Evolutionary conservation across 2,888 invertebrate genomes (phyloP).

Genomic region (Tetranychus truncatus): DNA sequence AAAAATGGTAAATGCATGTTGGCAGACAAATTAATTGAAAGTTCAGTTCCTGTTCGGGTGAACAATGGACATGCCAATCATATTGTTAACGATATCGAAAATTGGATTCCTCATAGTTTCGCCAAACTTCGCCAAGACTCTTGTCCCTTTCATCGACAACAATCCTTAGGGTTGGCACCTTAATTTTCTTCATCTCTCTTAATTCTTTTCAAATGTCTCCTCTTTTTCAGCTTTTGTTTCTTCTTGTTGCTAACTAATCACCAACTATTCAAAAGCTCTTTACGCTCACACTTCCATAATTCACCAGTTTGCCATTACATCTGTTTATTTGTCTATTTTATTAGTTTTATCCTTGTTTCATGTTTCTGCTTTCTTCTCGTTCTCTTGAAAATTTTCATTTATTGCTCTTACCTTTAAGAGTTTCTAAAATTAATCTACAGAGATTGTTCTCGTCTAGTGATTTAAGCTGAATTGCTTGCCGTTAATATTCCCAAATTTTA

Average conservation of each 20-base stretch:
- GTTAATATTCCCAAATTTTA: too few relatives aligned
- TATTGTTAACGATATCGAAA: background rate
- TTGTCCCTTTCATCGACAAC: constrained; percentile 35
- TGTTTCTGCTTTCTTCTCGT: too few relatives aligned
- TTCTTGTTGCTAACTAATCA: background rate
- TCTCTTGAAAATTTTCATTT: too few relatives aligned
- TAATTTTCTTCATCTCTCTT: constrained; percentile 4
- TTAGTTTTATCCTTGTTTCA: too few relatives aligned
- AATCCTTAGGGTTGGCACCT: constrained; percentile 33
- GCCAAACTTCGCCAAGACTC: constrained; percentile 30
- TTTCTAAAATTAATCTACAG: too few relatives aligned
- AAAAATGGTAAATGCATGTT: constrained; percentile 17
- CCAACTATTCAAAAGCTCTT: background rate
- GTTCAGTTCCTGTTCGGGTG: background rate
- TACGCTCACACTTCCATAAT: background rate
- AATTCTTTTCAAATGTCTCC: too few relatives aligned
- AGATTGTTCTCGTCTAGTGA: too few relatives aligned
- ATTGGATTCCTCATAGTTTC: constrained; percentile 13
- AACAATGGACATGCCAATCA: background rate
- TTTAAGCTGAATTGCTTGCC: too few relatives aligned
- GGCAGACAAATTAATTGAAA: constrained; percentile 4
- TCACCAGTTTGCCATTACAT: constrained; percentile 1
- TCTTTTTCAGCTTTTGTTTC: constrained; percentile 1
- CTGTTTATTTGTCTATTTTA: background rate
- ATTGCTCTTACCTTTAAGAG: too few relatives aligned